Evolutionary conservation across 2,113 vertebrate genomes (phyloP).

Genomic region (Hemibagrus wyckioides): DNA sequence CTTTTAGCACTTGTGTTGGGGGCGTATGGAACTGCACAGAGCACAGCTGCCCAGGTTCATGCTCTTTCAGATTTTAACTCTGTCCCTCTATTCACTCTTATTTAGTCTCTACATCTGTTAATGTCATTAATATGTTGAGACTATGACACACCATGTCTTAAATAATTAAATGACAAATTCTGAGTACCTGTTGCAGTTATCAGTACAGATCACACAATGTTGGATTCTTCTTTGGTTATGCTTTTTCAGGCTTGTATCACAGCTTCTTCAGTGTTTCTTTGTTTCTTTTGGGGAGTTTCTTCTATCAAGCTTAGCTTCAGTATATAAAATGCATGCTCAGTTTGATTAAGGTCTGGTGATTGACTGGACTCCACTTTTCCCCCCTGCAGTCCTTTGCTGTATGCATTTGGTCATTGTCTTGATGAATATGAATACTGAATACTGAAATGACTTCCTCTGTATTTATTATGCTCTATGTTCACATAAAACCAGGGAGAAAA

Average conservation of each 20-base stretch:
- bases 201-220: too few relatives aligned
- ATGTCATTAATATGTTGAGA: too few relatives aligned
- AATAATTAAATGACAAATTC: too few relatives aligned
- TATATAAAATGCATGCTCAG: background rate
- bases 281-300: background rate
- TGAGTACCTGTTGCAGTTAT: too few relatives aligned
- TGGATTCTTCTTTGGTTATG: too few relatives aligned
- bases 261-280: background rate
- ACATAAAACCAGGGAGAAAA: background rate
- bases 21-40: constrained; percentile 92
- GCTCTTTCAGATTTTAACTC: background rate
- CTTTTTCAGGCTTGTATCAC: background rate
- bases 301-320: too few relatives aligned
- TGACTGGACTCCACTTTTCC: too few relatives aligned
- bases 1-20: constrained; percentile 85
- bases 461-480: background rate
- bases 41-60: constrained; percentile 85
- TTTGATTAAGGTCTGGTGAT: too few relatives aligned
- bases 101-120: background rate
- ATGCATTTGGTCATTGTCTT: background rate
- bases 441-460: background rate
- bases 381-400: background rate
- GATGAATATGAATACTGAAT: background rate
- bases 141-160: too few relatives aligned
- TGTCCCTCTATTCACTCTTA: background rate